Percentiles rank a stretch among this genome's conserved stretches.
These are phyloP conservation scores for Centroberyx gerrardi DNA, from an alignment of 2,797 vertebrate genomes.

Conservation along the genomic window DNA sequence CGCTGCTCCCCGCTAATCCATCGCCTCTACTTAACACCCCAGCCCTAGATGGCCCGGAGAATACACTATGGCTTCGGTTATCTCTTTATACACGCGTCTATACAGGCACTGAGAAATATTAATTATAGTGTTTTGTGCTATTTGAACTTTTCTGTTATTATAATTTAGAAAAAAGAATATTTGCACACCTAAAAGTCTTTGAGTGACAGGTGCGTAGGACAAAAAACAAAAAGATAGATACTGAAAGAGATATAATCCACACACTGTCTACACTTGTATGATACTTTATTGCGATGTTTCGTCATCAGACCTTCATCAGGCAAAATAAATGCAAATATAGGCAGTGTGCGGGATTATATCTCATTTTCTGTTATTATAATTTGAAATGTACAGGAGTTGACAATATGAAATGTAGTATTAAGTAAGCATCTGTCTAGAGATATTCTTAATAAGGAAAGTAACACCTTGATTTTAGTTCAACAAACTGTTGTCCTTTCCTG, in stretches of 20 bases:
- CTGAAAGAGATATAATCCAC: no score
- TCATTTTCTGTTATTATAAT: constrained; percentile 16
- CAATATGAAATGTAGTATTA: neutral
- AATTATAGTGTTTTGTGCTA: constrained; percentile 17
- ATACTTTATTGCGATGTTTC: no score
- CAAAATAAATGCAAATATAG: no score
- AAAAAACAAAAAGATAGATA: no score
- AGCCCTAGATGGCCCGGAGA: constrained; percentile 67
- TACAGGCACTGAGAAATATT: constrained; percentile 30
- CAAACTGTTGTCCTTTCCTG: neutral
- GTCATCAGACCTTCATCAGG: no score
- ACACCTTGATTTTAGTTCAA: neutral
- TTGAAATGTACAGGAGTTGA: constrained; percentile 11
- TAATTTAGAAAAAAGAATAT: neutral
- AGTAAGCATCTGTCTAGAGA: neutral
- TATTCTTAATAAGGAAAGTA: neutral
- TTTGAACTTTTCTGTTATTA: constrained; percentile 27
- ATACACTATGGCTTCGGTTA: constrained; percentile 66
- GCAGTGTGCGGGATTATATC: no score
- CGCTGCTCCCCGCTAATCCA: constrained; percentile 85
- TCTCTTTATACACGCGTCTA: constrained; percentile 57
- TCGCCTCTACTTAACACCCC: constrained; percentile 84
- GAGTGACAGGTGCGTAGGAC: no score
- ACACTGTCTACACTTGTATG: no score
- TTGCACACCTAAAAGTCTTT: no score